Base-by-base conservation (phyloP, 2,888 invertebrate species). In the Acronicta leporina region DNA sequence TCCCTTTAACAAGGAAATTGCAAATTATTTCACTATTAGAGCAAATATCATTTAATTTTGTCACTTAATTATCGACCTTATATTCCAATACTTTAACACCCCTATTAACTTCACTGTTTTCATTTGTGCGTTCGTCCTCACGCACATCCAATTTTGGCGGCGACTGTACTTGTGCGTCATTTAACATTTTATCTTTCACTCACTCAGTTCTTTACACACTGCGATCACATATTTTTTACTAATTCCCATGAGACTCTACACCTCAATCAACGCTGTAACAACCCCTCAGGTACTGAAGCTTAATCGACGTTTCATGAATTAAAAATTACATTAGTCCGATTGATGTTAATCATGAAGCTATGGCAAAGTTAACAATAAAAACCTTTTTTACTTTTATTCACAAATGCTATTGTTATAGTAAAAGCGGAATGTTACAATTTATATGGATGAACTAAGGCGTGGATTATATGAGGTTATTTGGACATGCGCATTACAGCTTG, bases 401-500 rank as follows among this genome's bases (percentile, higher is more conserved):
- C 75, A 60, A 62, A 52, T 77, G 73, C 70, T 77, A 80, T 82
- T 82, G 73, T 77, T 79, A 73, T 79, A 77, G 46, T 73, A 75
- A 69, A 73, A 81, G 79, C 75, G 83, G 82, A 83, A 84, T 83
- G 80, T 73, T 82, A 82, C 77, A 86, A 84, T 84, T 79, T 85
- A 84, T 85, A 87, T 85, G 81, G 85, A 85, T 86, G 86, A 85
- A 82, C 85, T 77, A 81, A 92, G 90, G 91, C 89, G 92, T 92
- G 92, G 90, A 92, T 88, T 88, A 87, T 88, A 87, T 88, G 89
- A 91, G 91, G 91, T 92, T 92, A 91, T 89, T 91, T 89, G 90
- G 89, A 88, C 94, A 86, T 94, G 94, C 94, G 94, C 93, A 91
- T 45, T 88, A 68, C 38, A 55, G 30, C 46, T 42, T 45, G 45